Evolutionary conservation across 2,888 invertebrate genomes (phyloP), one percentile per base, ranked within the genome.

Genomic region (Miltochrista miniata): DNA sequence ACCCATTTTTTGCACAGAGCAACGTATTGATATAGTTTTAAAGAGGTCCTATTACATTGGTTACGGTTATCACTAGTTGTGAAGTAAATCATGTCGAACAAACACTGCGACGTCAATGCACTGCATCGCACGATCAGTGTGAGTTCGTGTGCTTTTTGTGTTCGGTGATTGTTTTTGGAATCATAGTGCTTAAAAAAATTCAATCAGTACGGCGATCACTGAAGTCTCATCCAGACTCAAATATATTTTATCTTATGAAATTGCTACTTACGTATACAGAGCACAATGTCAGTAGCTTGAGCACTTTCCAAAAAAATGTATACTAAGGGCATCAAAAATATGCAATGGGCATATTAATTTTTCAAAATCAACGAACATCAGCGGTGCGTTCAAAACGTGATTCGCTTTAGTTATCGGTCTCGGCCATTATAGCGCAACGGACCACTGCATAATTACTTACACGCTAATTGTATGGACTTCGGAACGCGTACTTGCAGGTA

Each of bases 381-480:
- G 59, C 64, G 59, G 59, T 54, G 61, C 62, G 49, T 68, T 67
- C 62, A 59, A 72, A 67, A 71, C 60, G 70, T 70, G 70, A 64
- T 68, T 68, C 73, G 70, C 76, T 82, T 78, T 75, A 81, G 73
- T 76, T 79, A 83, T 81, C 81, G 74, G 68, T 68, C 59, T 68
- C 73, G 69, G 67, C 71, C 76, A 83, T 85, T 82, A 84, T 72
- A 68, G 73, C 57, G 64, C 63, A 79, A 70, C 74, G 76, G 78
- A 65, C 74, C 71, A 72, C 72, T 74, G 82, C 79, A 77, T 85
- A 87, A 87, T 87, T 87, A 82, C 82, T 64, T 59, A 66, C 70
- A 61, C 65, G 62, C 80, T 87, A 87, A 87, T 87, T 87, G 84
- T 84, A 56, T 64, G 50, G 64, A 62, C 65, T 67, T 72, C 54